phyloP scores from a whole-genome alignment of 2,797 vertebrate genomes.

The Oreonectes daqikongensis region DNA sequence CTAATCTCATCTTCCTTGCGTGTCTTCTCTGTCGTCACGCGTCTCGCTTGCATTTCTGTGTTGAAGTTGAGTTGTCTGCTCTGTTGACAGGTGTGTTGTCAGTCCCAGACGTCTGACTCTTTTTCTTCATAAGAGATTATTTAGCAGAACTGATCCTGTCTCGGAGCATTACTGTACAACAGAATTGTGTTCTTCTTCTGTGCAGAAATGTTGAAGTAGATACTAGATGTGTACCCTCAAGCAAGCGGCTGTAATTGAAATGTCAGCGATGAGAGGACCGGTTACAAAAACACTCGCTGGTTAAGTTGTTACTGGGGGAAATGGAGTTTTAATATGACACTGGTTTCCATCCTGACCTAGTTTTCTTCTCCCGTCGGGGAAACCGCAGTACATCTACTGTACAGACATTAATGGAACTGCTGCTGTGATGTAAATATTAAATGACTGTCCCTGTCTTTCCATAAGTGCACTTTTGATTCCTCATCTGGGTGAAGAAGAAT shows the following conservation, averaged over 20 bases:
- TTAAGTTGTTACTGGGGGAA: constrained; percentile 15
- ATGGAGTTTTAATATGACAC: constrained; percentile 1
- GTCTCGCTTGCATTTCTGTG: not conserved
- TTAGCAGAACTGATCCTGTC: constrained; percentile 62
- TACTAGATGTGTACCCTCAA: not conserved
- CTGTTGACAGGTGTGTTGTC: not conserved
- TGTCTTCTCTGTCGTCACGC: too few relatives aligned
- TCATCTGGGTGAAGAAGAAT: not conserved
- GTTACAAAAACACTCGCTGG: constrained; percentile 12
- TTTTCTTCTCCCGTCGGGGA: not conserved
- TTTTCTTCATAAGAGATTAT: constrained; percentile 66
- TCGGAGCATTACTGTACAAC: not conserved
- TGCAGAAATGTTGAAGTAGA: not conserved
- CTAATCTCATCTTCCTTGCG: not conserved
- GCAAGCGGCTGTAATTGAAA: constrained; percentile 42
- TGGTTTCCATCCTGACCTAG: constrained; percentile 32
- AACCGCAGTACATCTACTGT: constrained; percentile 21
- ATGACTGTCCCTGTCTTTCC: constrained; percentile 10
- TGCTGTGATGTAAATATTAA: constrained; percentile 29
- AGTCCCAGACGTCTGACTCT: not conserved
- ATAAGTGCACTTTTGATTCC: constrained; percentile 34
- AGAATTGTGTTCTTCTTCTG: not conserved
- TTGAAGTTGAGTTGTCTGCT: too few relatives aligned
- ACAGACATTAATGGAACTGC: constrained; percentile 28
- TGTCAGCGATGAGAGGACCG: constrained; percentile 13